Conservation (phyloP, 2,888 invertebrate genomes). For the Ceriagrion tenellum region DNA sequence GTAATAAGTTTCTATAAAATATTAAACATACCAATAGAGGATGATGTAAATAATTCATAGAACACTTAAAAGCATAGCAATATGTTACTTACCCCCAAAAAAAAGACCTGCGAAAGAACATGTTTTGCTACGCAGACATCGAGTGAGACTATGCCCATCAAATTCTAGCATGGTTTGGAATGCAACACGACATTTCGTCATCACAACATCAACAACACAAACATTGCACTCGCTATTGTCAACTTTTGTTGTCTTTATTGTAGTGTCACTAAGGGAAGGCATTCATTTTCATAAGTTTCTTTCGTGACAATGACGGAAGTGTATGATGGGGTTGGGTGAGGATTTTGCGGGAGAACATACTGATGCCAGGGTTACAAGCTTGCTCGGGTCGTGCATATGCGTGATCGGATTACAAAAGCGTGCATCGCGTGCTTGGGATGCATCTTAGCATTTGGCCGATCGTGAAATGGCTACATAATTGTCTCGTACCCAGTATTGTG, state of each 20-base stretch:
- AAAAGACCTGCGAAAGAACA: not conserved
- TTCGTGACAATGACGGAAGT: not conserved
- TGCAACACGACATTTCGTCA: constrained; percentile 8
- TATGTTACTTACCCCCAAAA: not conserved
- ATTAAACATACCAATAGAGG: no score
- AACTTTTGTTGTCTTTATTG: not conserved
- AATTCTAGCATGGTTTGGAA: not conserved
- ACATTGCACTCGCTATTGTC: constrained; percentile 15
- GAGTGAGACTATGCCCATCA: not conserved
- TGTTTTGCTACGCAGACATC: not conserved
- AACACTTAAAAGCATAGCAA: not conserved
- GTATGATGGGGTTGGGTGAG: not conserved
- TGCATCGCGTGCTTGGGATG: not conserved
- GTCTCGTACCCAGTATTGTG: not conserved
- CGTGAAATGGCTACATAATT: not conserved
- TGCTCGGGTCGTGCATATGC: not conserved
- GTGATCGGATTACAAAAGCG: not conserved
- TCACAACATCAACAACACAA: constrained; percentile 31
- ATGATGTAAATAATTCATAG: not conserved
- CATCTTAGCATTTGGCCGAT: not conserved
- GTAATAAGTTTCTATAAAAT: no score
- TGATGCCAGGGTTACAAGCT: not conserved
- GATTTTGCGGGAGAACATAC: not conserved
- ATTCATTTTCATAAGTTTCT: not conserved
- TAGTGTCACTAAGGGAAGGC: not conserved